phyloP scores from a whole-genome alignment of 2,113 vertebrate species.

The Chitala chitala region DNA sequence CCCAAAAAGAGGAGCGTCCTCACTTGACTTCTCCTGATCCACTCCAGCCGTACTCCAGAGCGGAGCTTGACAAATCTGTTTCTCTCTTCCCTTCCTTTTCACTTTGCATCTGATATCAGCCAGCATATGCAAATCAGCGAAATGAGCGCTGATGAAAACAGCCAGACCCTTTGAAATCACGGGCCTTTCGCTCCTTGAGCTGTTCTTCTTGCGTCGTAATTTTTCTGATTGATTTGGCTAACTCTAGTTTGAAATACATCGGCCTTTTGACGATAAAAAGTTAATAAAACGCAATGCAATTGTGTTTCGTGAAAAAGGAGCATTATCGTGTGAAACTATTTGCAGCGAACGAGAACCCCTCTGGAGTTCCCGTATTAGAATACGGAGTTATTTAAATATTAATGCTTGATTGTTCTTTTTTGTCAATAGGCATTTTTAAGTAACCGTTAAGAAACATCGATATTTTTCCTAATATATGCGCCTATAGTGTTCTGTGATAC shows the following conservation, averaged over 20 bases:
- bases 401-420: conserved; percentile 9
- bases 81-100: neutral
- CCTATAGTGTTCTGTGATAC: neutral
- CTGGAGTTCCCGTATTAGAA: conserved; percentile 5
- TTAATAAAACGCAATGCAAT: conserved; percentile 19
- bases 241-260: conserved; percentile 8
- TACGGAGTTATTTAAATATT: conserved; percentile 10
- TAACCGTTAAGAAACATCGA: neutral
- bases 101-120: conserved; percentile 16
- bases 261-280: conserved; percentile 20
- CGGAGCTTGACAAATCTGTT: conserved; percentile 6
- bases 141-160: neutral
- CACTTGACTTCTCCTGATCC: neutral
- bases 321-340: conserved; percentile 23
- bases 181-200: neutral
- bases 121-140: neutral
- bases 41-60: neutral
- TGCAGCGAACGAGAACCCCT: neutral
- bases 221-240: conserved; percentile 4
- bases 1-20: neutral
- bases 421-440: conserved; percentile 12
- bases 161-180: neutral
- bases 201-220: neutral
- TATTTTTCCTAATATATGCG: neutral
- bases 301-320: conserved; percentile 16